Evolutionary conservation across 2,797 vertebrate species (phyloP).

Genomic region (Capromys pilorides): DNA sequence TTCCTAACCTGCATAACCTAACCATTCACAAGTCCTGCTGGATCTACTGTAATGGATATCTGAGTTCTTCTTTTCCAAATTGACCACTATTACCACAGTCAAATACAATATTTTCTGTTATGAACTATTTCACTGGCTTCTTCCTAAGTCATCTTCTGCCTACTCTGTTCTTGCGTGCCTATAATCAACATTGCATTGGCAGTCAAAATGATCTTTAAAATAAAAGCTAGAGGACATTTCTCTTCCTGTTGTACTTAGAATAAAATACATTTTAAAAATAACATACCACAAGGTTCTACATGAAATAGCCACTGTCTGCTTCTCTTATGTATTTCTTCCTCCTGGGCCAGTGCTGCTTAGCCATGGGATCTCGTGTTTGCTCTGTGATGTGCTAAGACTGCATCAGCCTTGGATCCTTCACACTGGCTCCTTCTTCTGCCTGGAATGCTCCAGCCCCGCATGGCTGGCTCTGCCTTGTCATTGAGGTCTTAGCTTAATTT

Average conservation of each 20-base stretch:
- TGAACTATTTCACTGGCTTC: not conserved
- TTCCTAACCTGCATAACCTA: not conserved
- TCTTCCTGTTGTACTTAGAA: not conserved
- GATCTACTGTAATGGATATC: not conserved
- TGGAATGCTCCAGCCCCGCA: not conserved
- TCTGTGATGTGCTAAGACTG: not conserved
- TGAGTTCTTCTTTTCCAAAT: not conserved
- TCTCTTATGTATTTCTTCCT: not conserved
- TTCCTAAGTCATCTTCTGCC: slow-evolving; percentile 7
- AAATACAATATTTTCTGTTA: not conserved
- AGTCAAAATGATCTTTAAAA: not conserved
- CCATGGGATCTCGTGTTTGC: not conserved
- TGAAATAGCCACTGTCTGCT: not conserved
- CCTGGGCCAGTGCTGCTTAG: not conserved
- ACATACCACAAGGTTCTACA: not conserved
- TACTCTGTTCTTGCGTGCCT: not conserved
- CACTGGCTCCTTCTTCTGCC: not conserved
- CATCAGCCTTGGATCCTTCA: not conserved
- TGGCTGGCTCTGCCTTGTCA: not conserved
- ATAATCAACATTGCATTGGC: not conserved
- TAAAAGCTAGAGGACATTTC: not conserved
- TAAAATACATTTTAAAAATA: not conserved
- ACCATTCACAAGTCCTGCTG: not conserved
- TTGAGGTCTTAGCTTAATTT: not conserved
- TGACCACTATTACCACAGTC: not conserved